Conservation (phyloP, 2,797 vertebrate species). For the Eurystomus glaucurus region DNA sequence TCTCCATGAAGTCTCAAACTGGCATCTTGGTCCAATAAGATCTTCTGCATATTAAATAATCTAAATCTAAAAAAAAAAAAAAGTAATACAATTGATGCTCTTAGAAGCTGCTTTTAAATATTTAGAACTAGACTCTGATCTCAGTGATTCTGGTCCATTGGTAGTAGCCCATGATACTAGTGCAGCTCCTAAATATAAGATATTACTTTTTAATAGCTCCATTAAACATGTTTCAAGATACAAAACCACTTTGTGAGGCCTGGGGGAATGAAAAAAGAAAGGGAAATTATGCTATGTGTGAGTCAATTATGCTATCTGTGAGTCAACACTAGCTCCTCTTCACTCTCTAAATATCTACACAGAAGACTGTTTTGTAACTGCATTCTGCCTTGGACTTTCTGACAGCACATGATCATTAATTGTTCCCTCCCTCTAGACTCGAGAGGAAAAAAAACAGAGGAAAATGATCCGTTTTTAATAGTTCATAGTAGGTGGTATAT, state of each 20-base stretch:
- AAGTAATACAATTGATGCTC: neutral
- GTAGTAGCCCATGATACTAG: neutral
- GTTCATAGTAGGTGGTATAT: neutral
- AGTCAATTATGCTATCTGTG: conserved; percentile 41
- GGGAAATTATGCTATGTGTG: neutral
- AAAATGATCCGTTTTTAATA: neutral
- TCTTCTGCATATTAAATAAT: neutral
- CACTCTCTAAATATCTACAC: neutral
- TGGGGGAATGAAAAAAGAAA: neutral
- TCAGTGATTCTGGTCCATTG: neutral
- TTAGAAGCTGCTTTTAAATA: conserved; percentile 52
- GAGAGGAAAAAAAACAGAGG: neutral
- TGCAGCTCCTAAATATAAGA: conserved; percentile 6
- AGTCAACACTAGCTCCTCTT: conserved; percentile 16
- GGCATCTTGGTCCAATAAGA: neutral
- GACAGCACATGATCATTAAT: neutral
- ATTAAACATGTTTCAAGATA: conserved; percentile 59
- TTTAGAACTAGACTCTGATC: neutral
- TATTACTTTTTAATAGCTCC: conserved; percentile 48
- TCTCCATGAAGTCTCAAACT: neutral
- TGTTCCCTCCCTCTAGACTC: neutral
- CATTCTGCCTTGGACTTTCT: neutral
- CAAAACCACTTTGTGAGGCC: conserved; percentile 18
- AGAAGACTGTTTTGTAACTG: neutral
- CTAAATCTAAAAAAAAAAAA: neutral